These are phyloP conservation scores for Pollimyrus isidori DNA, from an alignment of 2,113 vertebrate species.

Conservation along the genomic window DNA sequence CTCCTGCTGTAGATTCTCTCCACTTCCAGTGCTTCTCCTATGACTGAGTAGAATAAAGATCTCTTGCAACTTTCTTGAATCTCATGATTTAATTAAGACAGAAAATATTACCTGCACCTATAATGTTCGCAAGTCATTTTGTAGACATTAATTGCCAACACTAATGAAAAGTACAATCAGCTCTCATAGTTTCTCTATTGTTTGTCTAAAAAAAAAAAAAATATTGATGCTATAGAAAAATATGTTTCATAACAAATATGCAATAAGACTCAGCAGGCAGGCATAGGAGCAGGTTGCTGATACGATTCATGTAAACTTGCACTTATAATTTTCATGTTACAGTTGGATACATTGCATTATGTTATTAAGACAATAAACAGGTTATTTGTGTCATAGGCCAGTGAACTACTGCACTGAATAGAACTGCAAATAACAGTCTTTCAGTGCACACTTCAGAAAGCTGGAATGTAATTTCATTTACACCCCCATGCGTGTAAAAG, in stretches of 20 bases:
- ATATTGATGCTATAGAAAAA: neutral
- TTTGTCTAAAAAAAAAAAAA: neutral
- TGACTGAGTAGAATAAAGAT: conserved; percentile 54
- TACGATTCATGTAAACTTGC: neutral
- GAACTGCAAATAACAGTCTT: neutral
- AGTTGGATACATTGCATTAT: neutral
- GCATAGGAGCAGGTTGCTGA: neutral
- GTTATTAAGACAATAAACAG: neutral
- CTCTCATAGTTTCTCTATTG: neutral
- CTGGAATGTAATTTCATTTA: neutral
- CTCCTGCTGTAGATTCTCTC: conserved; percentile 33
- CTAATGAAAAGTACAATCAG: neutral
- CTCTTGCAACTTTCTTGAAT: conserved; percentile 31
- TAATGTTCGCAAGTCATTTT: neutral
- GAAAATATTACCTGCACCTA: neutral
- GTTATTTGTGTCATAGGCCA: neutral
- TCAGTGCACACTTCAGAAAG: neutral
- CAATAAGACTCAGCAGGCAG: neutral
- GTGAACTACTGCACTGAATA: neutral
- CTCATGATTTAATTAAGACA: conserved; percentile 10
- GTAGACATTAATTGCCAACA: neutral
- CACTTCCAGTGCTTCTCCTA: conserved; percentile 35
- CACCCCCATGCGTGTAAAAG: neutral
- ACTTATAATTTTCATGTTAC: neutral
- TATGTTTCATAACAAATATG: neutral